Percentiles rank a stretch among this genome's conserved stretches.
These are phyloP conservation scores for Emys orbicularis DNA, from an alignment of 2,797 vertebrate species.

Conservation along the genomic window DNA sequence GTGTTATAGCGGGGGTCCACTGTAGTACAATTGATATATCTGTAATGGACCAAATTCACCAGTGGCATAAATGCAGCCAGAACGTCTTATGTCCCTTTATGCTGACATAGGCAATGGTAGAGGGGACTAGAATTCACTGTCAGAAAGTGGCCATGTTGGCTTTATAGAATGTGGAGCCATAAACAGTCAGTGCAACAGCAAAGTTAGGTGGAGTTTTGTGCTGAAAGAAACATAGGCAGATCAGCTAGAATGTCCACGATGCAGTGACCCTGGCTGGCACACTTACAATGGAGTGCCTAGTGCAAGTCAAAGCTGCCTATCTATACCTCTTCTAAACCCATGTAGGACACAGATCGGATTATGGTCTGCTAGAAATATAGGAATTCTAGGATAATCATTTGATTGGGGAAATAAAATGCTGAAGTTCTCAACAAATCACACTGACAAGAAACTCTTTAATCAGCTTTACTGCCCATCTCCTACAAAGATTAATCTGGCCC, in stretches of 20 bases:
- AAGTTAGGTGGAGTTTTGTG: background rate
- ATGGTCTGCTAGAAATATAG: background rate
- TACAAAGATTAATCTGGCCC: background rate
- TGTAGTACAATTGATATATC: background rate
- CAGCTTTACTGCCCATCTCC: background rate
- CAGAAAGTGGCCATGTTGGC: background rate
- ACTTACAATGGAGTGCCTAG: background rate
- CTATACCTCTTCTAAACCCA: background rate
- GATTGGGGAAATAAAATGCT: background rate
- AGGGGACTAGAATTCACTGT: background rate
- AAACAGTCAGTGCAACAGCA: background rate
- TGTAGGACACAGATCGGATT: background rate
- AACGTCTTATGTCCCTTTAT: background rate
- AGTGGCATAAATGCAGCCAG: background rate
- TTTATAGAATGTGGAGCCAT: background rate
- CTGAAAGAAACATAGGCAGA: background rate
- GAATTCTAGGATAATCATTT: background rate
- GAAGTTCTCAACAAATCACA: background rate
- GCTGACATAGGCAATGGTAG: background rate
- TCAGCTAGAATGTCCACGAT: no score
- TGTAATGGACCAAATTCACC: background rate
- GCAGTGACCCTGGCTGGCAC: background rate
- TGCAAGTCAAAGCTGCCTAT: background rate
- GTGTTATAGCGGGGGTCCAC: no score
- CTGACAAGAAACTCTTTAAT: background rate